Conservation (phyloP, 1,140 invertebrate species). For the Caenorhabditis latens region DNA sequence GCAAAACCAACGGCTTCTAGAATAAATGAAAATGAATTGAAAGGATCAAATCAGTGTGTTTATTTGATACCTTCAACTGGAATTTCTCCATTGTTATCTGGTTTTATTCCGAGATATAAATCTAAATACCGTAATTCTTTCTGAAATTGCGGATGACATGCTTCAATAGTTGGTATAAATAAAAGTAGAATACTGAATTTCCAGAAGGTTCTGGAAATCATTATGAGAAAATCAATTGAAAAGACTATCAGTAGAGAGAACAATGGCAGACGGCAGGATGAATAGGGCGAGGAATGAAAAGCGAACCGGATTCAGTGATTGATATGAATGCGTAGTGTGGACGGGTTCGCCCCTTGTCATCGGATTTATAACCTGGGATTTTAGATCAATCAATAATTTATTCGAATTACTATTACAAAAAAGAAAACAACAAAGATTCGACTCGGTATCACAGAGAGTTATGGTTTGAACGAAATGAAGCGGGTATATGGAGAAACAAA, state of each 20-base stretch:
- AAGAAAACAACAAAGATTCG: not conserved
- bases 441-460: conserved; percentile 30
- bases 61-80: conserved; percentile 50
- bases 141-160: conserved; percentile 65
- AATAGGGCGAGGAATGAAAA: conserved; percentile 23
- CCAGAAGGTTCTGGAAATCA: not conserved
- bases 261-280: conserved; percentile 23
- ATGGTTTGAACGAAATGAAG: conserved; percentile 31
- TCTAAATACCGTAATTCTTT: conserved; percentile 66
- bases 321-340: not conserved
- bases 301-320: conserved; percentile 34
- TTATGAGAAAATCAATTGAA: not conserved
- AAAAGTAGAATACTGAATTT: not conserved
- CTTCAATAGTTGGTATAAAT: conserved; percentile 36
- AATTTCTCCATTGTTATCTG: conserved; percentile 63
- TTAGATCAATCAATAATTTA: conserved; percentile 47
- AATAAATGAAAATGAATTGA: not conserved
- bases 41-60: no score
- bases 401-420: conserved; percentile 20
- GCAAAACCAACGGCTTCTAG: conserved; percentile 57
- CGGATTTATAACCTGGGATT: conserved; percentile 1
- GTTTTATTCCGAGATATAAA: conserved; percentile 64
- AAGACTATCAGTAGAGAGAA: not conserved
- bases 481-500: not conserved
- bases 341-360: conserved; percentile 13